Evolutionary conservation across 2,797 vertebrate genomes (phyloP).

Genomic region (Monodelphis domestica): DNA sequence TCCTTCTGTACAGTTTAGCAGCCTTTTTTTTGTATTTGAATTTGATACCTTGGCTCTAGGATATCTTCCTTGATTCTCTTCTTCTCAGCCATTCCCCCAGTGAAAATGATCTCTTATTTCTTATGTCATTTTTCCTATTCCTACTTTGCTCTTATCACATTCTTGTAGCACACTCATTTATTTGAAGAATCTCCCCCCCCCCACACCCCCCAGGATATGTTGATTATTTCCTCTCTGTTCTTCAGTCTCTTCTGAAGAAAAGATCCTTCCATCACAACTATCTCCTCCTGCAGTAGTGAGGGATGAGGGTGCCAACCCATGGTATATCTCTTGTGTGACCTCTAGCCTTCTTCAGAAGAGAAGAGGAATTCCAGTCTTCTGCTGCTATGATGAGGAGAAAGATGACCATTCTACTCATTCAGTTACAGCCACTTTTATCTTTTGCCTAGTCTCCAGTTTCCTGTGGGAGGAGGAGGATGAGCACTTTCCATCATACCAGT

Average conservation of each 20-base stretch:
- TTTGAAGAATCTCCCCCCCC: no score
- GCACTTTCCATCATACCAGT: no score
- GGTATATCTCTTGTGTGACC: not conserved
- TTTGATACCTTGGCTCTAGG: not conserved
- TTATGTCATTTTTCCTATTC: not conserved
- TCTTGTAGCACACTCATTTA: not conserved
- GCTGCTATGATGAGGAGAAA: no score
- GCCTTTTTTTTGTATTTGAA: not conserved
- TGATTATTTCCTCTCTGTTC: not conserved
- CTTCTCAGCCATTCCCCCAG: not conserved
- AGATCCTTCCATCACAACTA: not conserved
- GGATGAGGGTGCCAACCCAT: not conserved
- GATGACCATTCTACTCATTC: no score
- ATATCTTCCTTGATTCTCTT: not conserved
- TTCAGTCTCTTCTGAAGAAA: not conserved
- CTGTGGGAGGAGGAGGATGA: no score
- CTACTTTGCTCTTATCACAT: not conserved
- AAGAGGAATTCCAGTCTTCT: no score
- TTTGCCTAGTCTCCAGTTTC: no score
- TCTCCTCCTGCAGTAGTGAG: not conserved
- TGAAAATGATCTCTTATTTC: not conserved
- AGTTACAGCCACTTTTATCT: no score
- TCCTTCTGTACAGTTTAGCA: not conserved
- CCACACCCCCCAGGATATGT: not conserved
- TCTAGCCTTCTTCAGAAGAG: no score